Evolutionary conservation across 2,797 vertebrate genomes (phyloP), one percentile per base, ranked within the genome.

Genomic region (Enteromius anoplus): DNA sequence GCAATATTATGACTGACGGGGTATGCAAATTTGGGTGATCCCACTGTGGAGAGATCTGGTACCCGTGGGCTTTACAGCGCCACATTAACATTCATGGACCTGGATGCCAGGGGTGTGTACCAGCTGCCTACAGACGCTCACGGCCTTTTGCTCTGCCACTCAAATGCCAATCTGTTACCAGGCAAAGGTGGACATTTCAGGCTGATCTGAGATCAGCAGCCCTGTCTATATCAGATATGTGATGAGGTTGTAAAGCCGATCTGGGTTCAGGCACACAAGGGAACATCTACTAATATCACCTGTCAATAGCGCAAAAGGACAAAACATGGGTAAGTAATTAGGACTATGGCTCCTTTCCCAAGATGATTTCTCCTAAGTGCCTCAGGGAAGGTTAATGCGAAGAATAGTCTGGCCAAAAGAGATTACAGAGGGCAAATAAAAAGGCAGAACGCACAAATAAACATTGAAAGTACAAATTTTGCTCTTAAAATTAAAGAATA

Each of bases 61-160:
- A 75, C 88, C 79, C 29, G 3, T 72, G 47, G 82, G 84, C 80
- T 47, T 85, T 86, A 75, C 55, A n/a, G 77, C 8, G 19, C 29
- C 51, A 77, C 83, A 85, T 89, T 88, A 88, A 86, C 83, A 90
- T 90, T 90, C 86, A 82, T 42, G 15, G 66, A 80, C 78, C 85
- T 83, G 37, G 19, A 70, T 78, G 70, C 79, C 83, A 81, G 37
- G 76, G 69, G 40, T 45, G 71, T 53, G 40, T 78, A 73, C 77
- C 83, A 81, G 78, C 78, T 66, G 83, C 88, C 84, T 85, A 78
- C 71, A 86, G 86, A 86, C 71, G 78, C 73, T 77, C 15, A 64
- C 26, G 32, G 84, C 82, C 87, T 90, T 90, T 90, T 69, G 65
- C 86, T 78, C 75, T 55, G 83, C 80, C 88, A 87, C 80, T 87